These are phyloP conservation scores for Sandelia bainsii DNA, from an alignment of 2,797 vertebrate genomes.

Conservation along the genomic window DNA sequence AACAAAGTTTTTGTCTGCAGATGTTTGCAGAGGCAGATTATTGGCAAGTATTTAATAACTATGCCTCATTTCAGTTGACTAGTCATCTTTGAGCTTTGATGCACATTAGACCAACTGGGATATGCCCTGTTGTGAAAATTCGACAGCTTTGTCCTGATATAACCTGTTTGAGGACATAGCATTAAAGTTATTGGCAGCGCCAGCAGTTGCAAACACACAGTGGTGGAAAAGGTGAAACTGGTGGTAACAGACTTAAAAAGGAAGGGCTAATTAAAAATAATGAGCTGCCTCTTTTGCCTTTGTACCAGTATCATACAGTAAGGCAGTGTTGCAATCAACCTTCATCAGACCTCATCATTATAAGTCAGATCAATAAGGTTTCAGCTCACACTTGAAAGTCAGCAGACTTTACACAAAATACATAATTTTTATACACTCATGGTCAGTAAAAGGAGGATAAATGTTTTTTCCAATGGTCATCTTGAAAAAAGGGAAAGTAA, in stretches of 20 bases:
- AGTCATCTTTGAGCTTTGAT: slow-evolving; percentile 35
- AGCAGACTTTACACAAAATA: slow-evolving; percentile 7
- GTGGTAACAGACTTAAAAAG: slow-evolving; percentile 20
- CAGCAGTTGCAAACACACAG: slow-evolving; percentile 8
- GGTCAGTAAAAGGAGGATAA: slow-evolving; percentile 15
- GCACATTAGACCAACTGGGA: slow-evolving; percentile 45
- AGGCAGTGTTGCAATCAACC: slow-evolving; percentile 27
- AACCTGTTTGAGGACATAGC: slow-evolving; percentile 37
- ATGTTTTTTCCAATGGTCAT: slow-evolving; percentile 6
- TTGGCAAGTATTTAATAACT: slow-evolving; percentile 56
- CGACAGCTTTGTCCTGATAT: slow-evolving; percentile 37
- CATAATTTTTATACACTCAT: background rate
- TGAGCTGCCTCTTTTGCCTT: slow-evolving; percentile 34
- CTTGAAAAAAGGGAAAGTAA: background rate
- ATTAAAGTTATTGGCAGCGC: slow-evolving; percentile 25
- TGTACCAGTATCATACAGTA: slow-evolving; percentile 24
- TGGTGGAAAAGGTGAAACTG: slow-evolving; percentile 23
- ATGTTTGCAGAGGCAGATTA: slow-evolving; percentile 57
- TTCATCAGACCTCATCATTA: slow-evolving; percentile 30
- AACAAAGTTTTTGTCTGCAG: slow-evolving; percentile 55
- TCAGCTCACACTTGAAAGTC: slow-evolving; percentile 16
- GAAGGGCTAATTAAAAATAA: slow-evolving; percentile 62
- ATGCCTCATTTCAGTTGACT: slow-evolving; percentile 48
- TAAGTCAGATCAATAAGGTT: slow-evolving; percentile 40
- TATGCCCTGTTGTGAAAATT: slow-evolving; percentile 17